These are phyloP conservation scores for Nymphicus hollandicus DNA, from an alignment of 2,113 vertebrate species.

Conservation along the genomic window DNA sequence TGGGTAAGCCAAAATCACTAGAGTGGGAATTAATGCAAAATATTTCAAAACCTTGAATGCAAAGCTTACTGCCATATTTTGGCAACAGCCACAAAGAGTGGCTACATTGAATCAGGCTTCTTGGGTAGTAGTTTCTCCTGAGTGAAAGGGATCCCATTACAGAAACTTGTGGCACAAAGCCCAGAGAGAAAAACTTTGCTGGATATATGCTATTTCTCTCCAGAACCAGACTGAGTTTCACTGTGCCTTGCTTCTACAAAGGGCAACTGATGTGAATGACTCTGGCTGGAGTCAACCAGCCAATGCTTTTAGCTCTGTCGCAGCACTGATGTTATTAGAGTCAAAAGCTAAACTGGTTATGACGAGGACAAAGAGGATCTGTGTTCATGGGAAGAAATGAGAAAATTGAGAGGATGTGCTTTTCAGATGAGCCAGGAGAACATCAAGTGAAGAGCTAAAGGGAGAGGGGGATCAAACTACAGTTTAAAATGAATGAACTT, in stretches of 20 bases:
- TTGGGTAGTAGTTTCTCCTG: background rate
- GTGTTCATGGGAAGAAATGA: background rate
- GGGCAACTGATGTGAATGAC: background rate
- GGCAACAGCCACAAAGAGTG: background rate
- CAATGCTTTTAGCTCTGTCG: background rate
- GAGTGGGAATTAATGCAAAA: constrained; percentile 15
- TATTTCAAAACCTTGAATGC: background rate
- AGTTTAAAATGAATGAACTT: background rate
- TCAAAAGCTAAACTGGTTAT: background rate
- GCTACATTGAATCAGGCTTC: background rate
- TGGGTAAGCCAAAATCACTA: constrained; percentile 5
- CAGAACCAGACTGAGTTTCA: background rate
- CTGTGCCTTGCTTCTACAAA: background rate
- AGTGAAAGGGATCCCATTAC: background rate
- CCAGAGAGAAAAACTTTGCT: background rate
- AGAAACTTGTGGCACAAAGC: background rate
- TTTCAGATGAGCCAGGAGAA: background rate
- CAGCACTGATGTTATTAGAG: background rate
- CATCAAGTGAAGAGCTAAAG: background rate
- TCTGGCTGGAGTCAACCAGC: background rate
- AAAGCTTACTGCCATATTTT: background rate
- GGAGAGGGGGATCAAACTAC: background rate
- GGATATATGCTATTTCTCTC: background rate
- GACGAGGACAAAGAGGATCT: background rate
- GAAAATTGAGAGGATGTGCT: background rate